These are phyloP conservation scores for Hiodon tergisus DNA, from an alignment of 2,113 vertebrate species.

Conservation along the genomic window DNA sequence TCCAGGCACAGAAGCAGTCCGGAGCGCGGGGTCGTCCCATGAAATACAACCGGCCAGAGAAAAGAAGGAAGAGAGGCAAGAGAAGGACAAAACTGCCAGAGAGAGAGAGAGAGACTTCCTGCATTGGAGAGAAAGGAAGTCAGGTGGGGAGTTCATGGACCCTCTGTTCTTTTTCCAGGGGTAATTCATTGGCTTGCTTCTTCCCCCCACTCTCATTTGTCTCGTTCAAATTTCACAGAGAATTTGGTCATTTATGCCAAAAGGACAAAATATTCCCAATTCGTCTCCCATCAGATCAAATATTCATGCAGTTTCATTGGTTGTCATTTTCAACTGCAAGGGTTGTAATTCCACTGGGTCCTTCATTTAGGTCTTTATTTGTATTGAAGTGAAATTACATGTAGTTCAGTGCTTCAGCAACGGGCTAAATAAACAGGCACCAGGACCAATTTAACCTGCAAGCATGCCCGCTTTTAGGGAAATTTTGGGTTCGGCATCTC, in stretches of 20 bases:
- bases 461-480: neutral
- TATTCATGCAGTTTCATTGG: neutral
- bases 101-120: slow-evolving; percentile 6
- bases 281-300: too few relatives aligned
- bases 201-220: too few relatives aligned
- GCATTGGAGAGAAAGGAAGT: neutral
- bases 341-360: neutral
- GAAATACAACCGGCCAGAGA: slow-evolving; percentile 1
- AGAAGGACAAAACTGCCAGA: neutral
- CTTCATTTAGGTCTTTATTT: neutral
- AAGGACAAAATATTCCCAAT: too few relatives aligned
- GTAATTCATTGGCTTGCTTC: too few relatives aligned
- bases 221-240: too few relatives aligned
- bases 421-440: slow-evolving; percentile 4
- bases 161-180: too few relatives aligned
- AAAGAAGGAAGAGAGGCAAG: slow-evolving; percentile 12
- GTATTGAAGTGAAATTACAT: neutral
- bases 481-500: too few relatives aligned
- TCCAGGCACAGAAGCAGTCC: neutral
- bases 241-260: too few relatives aligned
- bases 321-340: neutral
- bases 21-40: neutral
- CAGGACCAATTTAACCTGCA: neutral
- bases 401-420: neutral
- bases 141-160: neutral